Conservation (phyloP, 2,797 vertebrate species). For the Gouania willdenowi region DNA sequence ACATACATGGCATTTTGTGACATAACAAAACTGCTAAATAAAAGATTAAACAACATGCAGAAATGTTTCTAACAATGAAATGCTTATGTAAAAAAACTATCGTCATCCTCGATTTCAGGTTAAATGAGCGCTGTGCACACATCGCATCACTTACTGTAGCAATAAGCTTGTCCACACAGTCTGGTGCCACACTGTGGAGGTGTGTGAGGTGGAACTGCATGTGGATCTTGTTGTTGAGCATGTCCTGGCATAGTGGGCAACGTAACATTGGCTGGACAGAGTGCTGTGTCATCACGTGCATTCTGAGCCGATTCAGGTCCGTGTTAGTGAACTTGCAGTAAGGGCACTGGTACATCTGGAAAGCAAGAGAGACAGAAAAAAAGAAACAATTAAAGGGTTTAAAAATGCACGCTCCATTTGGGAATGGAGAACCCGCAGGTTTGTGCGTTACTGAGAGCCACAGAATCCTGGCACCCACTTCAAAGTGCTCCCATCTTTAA, state of each 20-base stretch:
- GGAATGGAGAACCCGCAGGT: conserved; percentile 41
- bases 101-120: too few relatives aligned
- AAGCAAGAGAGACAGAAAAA: not conserved
- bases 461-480: conserved; percentile 69
- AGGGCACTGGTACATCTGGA: conserved; percentile 95
- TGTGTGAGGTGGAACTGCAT: conserved; percentile 99
- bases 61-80: not conserved
- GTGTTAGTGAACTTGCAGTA: conserved; percentile 98
- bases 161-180: conserved; percentile 97
- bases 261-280: conserved; percentile 96
- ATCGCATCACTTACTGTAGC: conserved; percentile 83
- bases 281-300: conserved; percentile 98
- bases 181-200: conserved; percentile 96
- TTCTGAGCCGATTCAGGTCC: conserved; percentile 93
- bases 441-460: conserved; percentile 58
- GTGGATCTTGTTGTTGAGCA: conserved; percentile 99
- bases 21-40: too few relatives aligned
- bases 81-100: too few relatives aligned
- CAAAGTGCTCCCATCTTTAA: conserved; percentile 79
- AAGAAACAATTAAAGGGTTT: conserved; percentile 20
- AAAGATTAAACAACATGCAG: too few relatives aligned
- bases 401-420: conserved; percentile 21
- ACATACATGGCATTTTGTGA: not conserved
- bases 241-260: conserved; percentile 97
- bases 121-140: too few relatives aligned